A percentile compares a stretch with the other conserved stretches of the same genome.
phyloP scores from a whole-genome alignment of 2,113 vertebrate species.

The Poeciliopsis retropinna region DNA sequence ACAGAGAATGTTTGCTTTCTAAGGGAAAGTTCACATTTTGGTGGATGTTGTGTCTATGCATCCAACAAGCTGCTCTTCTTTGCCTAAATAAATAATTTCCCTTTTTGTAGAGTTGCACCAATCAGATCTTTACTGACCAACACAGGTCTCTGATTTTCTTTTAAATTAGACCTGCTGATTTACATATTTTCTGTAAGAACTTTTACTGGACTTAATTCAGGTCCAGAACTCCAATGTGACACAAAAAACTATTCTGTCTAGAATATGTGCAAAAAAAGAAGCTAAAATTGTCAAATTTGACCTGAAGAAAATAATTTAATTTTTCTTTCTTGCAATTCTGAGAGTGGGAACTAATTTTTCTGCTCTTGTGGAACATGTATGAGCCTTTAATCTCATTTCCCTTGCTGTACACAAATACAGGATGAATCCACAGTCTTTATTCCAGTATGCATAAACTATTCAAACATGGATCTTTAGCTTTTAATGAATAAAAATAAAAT shows the following conservation, averaged over 20 bases:
- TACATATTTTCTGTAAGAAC: neutral
- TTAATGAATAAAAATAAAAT: neutral
- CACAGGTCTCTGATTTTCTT: neutral
- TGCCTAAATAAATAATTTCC: constrained; percentile 38
- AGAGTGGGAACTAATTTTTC: too few species aligned
- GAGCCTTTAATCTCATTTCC: too few species aligned
- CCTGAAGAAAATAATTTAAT: too few species aligned
- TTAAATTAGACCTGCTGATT: neutral
- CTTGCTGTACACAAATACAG: too few species aligned
- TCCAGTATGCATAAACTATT: neutral
- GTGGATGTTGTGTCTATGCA: neutral
- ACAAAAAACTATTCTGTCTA: too few species aligned
- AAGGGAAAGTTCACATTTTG: constrained; percentile 24
- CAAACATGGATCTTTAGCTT: neutral
- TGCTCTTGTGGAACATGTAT: too few species aligned
- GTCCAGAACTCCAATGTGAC: neutral
- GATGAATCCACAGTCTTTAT: too few species aligned
- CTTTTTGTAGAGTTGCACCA: constrained; percentile 4
- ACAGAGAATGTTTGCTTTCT: constrained; percentile 26
- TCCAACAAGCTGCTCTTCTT: constrained; percentile 16
- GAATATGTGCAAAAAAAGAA: too few species aligned
- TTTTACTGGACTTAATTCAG: neutral
- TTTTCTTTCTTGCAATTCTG: too few species aligned
- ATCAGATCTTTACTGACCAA: neutral
- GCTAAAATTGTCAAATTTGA: too few species aligned